Conservation (phyloP, 1,140 invertebrate genomes). For the Drosophila kanapiae region DNA sequence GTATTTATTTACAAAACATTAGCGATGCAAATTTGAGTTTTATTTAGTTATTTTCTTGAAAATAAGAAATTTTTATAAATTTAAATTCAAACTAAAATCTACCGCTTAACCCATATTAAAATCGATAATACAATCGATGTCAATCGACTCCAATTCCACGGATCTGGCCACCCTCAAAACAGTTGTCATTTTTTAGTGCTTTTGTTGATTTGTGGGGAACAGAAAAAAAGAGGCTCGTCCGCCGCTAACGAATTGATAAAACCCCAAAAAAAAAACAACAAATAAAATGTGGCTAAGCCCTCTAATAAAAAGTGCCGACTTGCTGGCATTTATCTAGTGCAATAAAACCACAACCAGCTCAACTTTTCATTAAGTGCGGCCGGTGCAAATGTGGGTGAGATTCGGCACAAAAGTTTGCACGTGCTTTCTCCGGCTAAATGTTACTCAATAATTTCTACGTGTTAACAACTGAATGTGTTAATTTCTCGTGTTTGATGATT, state of each 20-base stretch:
- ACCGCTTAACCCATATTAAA: neutral
- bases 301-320: constrained; percentile 27
- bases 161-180: constrained; percentile 6
- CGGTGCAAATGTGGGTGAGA: constrained; percentile 24
- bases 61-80: neutral
- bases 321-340: constrained; percentile 22
- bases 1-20: too few species aligned
- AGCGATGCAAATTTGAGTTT: neutral
- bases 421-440: constrained; percentile 1
- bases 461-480: constrained; percentile 2
- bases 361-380: constrained; percentile 2
- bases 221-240: constrained; percentile 40
- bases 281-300: constrained; percentile 26
- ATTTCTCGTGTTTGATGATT: neutral
- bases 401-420: neutral
- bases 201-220: neutral
- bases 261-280: neutral
- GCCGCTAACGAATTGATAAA: constrained; percentile 16
- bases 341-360: neutral
- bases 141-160: neutral
- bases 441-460: constrained; percentile 7
- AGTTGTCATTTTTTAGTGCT: constrained; percentile 7
- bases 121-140: neutral
- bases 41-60: neutral
- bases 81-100: neutral